Conservation (phyloP, 1,140 invertebrate species). For the Hormaphis cornu region DNA sequence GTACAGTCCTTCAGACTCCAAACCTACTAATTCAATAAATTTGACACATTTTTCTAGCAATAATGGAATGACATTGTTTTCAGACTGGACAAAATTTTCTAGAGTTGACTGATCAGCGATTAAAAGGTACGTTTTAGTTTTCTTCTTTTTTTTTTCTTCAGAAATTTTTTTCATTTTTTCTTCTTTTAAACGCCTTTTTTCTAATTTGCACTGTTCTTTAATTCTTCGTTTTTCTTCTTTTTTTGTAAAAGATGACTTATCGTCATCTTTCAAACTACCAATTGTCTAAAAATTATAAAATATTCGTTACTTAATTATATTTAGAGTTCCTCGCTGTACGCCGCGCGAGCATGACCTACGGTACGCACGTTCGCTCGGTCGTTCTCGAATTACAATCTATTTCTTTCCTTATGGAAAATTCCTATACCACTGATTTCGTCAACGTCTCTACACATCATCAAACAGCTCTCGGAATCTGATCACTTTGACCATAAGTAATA, state of each 20-base stretch:
- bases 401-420: neutral
- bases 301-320: too few species aligned
- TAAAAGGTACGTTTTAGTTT: constrained; percentile 45
- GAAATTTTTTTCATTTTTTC: constrained; percentile 59
- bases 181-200: constrained; percentile 63
- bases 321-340: neutral
- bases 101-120: constrained; percentile 45
- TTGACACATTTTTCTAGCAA: constrained; percentile 90
- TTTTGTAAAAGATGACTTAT: constrained; percentile 55
- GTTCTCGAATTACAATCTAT: neutral
- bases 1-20: constrained; percentile 92
- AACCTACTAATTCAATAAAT: constrained; percentile 89
- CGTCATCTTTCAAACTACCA: constrained; percentile 52
- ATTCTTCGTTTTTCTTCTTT: constrained; percentile 63
- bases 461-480: neutral
- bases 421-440: neutral
- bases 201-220: constrained; percentile 67
- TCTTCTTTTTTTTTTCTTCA: constrained; percentile 61
- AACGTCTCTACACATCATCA: neutral
- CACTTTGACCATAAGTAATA: neutral
- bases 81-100: constrained; percentile 62
- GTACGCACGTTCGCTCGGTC: neutral
- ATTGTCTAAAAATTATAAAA: constrained; percentile 45
- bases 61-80: constrained; percentile 72
- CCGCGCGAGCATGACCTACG: neutral